These are phyloP conservation scores for Drosophila ercepeae DNA, from an alignment of 1,140 invertebrate genomes.

Conservation along the genomic window DNA sequence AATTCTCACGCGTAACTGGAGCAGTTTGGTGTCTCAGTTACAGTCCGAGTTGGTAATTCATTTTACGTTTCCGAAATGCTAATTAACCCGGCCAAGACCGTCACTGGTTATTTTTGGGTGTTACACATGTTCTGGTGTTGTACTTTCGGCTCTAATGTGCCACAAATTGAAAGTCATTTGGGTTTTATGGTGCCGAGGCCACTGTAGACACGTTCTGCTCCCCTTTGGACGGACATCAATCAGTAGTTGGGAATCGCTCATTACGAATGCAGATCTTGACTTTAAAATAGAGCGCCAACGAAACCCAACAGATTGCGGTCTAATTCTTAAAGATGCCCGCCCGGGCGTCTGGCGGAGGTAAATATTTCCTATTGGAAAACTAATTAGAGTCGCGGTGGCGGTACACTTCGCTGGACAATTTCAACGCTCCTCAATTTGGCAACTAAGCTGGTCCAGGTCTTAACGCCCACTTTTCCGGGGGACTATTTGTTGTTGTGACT, in stretches of 20 bases:
- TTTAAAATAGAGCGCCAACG: slow-evolving; percentile 39
- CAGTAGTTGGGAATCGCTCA: slow-evolving; percentile 51
- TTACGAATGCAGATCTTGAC: slow-evolving; percentile 59
- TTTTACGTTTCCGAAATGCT: slow-evolving; percentile 79
- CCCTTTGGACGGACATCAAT: slow-evolving; percentile 62
- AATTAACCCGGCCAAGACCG: slow-evolving; percentile 66
- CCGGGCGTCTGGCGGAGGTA: slow-evolving; percentile 1
- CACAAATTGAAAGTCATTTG: slow-evolving; percentile 79
- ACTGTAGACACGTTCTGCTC: slow-evolving; percentile 31
- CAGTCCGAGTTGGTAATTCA: slow-evolving; percentile 76
- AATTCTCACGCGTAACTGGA: slow-evolving; percentile 83
- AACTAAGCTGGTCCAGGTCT: slow-evolving; percentile 52
- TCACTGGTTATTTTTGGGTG: slow-evolving; percentile 27
- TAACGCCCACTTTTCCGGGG: slow-evolving; percentile 36
- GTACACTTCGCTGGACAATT: slow-evolving; percentile 59
- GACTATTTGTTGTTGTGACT: slow-evolving; percentile 41
- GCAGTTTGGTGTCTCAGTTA: slow-evolving; percentile 61
- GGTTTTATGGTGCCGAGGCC: slow-evolving; percentile 38
- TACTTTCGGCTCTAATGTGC: slow-evolving; percentile 68
- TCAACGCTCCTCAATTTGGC: slow-evolving; percentile 63
- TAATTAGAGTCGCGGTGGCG: slow-evolving; percentile 62
- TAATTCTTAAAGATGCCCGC: slow-evolving; percentile 56
- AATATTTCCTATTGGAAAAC: slow-evolving; percentile 59
- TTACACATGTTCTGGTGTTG: slow-evolving; percentile 61
- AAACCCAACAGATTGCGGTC: slow-evolving; percentile 31